Evolutionary conservation across 2,113 vertebrate genomes (phyloP), one percentile per base, ranked within the genome.

Genomic region (Scalopus aquaticus): DNA sequence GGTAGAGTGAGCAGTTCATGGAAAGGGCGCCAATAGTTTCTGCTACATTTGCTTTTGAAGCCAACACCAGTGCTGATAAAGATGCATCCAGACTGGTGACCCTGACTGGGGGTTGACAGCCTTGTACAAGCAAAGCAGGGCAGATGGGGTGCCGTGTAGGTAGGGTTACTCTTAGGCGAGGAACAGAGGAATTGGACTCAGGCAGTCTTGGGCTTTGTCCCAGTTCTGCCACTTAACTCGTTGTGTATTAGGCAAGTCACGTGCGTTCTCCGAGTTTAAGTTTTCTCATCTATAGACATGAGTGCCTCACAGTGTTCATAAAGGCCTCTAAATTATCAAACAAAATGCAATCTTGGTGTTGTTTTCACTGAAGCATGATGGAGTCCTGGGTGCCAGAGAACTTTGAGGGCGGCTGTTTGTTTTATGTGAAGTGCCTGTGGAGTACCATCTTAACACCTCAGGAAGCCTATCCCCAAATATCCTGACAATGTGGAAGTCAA

Each of bases 31-130:
- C 51, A 37, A 0, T 49, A 42, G n/a, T 94, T 92, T 67, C 62
- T 46, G 17, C 62, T 46, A 76, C 60, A 79, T 95, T 88, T 95
- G 85, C 39, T 91, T 88, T 78, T 69, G 54, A 96, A 94, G 54
- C 60, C 93, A 95, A 44, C 79, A 94, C 62, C 91, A 8, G 87
- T 95, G 84, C 95, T 94, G 90, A 96, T 42, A n/a, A 70, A 82
- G 35, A n/a, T 81, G 39, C 37, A 15, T 81, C 72, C 64, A 49
- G 46, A 69, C 46, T 54, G 39, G 28, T 42, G 15, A 69, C 28
- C 39, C 6, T n/a, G 28, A n/a, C 22, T 37, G 28, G 42, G 67
- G n/a, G 8, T 26, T 79, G 42, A 37, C 42, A 60, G 6, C 51
- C 17, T 44, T 77, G 24, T 60, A 26, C 35, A 32, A 56, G 49